A percentile compares a stretch with the other conserved stretches of the same genome.
These are phyloP conservation scores for Leptopilina drosophilae DNA, from an alignment of 2,888 invertebrate genomes.

Conservation along the genomic window DNA sequence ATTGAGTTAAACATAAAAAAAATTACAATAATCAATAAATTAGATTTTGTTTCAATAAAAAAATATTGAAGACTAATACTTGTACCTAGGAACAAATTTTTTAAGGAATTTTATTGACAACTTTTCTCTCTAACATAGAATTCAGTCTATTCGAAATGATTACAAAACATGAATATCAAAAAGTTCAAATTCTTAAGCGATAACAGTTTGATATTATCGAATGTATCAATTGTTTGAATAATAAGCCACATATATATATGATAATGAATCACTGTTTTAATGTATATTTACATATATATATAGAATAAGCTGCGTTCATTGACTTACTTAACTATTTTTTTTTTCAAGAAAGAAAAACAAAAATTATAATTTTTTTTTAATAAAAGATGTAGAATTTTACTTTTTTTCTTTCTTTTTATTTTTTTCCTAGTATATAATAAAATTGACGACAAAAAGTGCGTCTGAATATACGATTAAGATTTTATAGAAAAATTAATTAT, in stretches of 20 bases:
- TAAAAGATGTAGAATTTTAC: neutral
- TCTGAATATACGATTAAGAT: no score
- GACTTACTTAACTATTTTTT: neutral
- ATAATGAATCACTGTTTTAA: neutral
- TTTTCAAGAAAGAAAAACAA: neutral
- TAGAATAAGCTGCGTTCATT: slow-evolving; percentile 3
- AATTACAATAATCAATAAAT: no score
- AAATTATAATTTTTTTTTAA: neutral
- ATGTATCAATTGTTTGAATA: slow-evolving; percentile 9
- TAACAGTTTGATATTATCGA: slow-evolving; percentile 6
- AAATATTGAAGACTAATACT: no score
- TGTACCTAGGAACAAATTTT: no score
- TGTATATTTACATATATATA: no score
- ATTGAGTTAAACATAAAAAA: no score
- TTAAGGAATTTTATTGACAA: no score
- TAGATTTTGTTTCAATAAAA: no score
- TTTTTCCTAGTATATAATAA: neutral
- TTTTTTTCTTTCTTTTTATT: neutral
- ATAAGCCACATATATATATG: neutral
- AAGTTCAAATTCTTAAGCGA: neutral
- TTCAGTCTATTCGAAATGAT: no score
- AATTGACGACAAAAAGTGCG: neutral
- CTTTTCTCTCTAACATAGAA: no score
- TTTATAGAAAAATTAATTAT: no score
- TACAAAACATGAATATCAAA: no score